Base-by-base conservation (phyloP, 1,140 invertebrate genomes). In the Trachymyrmex septentrionalis region DNA sequence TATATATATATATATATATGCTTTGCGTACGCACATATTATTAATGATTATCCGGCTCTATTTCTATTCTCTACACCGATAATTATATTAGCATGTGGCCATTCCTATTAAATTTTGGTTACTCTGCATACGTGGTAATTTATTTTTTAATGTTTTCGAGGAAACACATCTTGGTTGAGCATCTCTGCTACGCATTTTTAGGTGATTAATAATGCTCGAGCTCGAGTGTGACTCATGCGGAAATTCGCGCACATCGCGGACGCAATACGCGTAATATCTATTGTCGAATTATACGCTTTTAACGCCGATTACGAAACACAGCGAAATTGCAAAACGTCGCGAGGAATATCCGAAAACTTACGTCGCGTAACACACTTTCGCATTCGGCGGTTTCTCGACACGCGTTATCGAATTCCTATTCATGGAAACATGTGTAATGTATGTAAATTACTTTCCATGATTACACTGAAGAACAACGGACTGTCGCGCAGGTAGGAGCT, bases 171-270 rank as follows among this genome's bases (percentile, higher is more conserved):
- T 4, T 30, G 30, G 48, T 86, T 86, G 85, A 90, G 73, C 38
- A 6, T 50, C 86, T 87, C 89, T 85, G 77, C 53, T 50, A 76
- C 53, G 69, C 85, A 87, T 86, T 21, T 67, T 67, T 21, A 34
- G 27, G 6, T 72, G 72, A 88, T 85, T 71, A 81, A 71, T 88
- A 88, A 88, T 88, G 63, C 71, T 30, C 48, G 48, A n/a, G 57
- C 86, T 50, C 19, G 72, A 53, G 48, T 44, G 48, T 10, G 38
- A 44, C 21, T 71, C 44, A 48, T 63, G 24, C 9, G 44, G 30
- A 38, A 88, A 85, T 85, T 81, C 34, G 64, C 64, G 7, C 53
- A 72, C 30, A 27, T 57, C 27, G 77, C 64, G 48, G 64, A 16
- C 19, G 24, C 21, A 38, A 67, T 14, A n/a, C 19, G 24, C 48